Evolutionary conservation across 2,888 invertebrate species (phyloP), one percentile per base, ranked within the genome.

Genomic region (Tortrix viridana): DNA sequence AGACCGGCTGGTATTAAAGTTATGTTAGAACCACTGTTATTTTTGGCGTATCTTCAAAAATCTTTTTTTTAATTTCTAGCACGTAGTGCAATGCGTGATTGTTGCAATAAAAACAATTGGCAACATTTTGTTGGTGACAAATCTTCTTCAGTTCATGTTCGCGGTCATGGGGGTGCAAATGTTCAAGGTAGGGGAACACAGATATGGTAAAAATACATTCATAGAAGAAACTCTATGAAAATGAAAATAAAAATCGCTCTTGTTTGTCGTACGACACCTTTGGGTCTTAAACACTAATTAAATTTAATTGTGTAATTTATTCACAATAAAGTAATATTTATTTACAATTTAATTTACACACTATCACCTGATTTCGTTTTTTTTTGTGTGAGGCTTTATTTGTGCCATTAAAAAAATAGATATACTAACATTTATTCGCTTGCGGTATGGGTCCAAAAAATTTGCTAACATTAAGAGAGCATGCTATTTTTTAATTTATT

Each of bases 151-250:
- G 94, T 99, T 99, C 96, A 99, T 99, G 99, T 99, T 99, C 93
- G 99, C 99, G 84, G 99, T 99, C 89, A 99, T 99, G 94, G 99
- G 99, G 93, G 99, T 99, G 91, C 99, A 99, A 94, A 96, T 99
- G 91, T 99, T 99, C 95, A 99, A 99, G 97, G 98, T 98, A 96
- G 95, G 95, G 93, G 77, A 66, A 64, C 16, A 9, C 53, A 22
- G 53, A 52, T 48, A 32, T 32, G 32, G 32, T 74, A 74, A 63
- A 74, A 60, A 48, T 65, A 46, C 54, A 52, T 32, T 54, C 20
- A 48, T 26, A 70, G 69, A 67, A 68, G 47, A 59, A 62, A n/a
- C n/a, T n/a, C n/a, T n/a, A n/a, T n/a, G n/a, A 66, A 67, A 69
- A 69, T 57, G 5, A 14, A 19, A 52, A 47, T 14, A 19, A 14